Base-by-base conservation (phyloP, 2,888 invertebrate genomes). In the Beris chalybata region DNA sequence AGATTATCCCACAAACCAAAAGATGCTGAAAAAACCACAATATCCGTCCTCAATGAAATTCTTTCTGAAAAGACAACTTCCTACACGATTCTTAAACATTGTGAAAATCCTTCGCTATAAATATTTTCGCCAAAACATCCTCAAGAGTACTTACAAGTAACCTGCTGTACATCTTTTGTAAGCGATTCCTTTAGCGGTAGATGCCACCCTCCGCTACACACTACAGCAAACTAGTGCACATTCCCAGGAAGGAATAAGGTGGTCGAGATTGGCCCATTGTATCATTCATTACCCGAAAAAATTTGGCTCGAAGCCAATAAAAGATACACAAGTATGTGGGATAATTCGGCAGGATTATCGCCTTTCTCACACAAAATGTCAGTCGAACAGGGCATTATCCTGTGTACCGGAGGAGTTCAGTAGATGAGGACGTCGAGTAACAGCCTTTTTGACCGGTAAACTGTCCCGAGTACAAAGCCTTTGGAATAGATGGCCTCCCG, bases 91-190 rank as follows among this genome's bases (percentile, higher is more conserved):
- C 32, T 32, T 7, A 9, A 38, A 7, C 9, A 1, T 38, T 38
- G 38, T 38, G 38, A 38, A 38, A 38, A 59, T 30, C 47, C 58
- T 59, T 47, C 30, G 47, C 58, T 59, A 47, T 59, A 59, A 59
- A 59, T 59, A 59, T 59, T 59, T 59, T 59, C 58, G 58, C 58
- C 38, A 59, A 59, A 59, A 59, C 58, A 59, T 30, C 48, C 48
- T 59, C 47, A 59, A 48, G 48, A 47, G 58, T 48, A 48, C 58
- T 59, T 59, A 59, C 58, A 45, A 30, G 45, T 48, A 31, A 48
- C 47, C 47, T 59, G 48, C 58, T 12, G n/a, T 59, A 13, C 30
- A 59, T n/a, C 22, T 9, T 38, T 59, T 15, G n/a, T 31, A 45
- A 29, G 13, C 45, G 48, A 48, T 48, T 30, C 30, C 38, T 59